A percentile compares a stretch with the other conserved stretches of the same genome.
Evolutionary conservation across 2,113 vertebrate genomes (phyloP).

Genomic region (Mesoclemmys tuberculata): DNA sequence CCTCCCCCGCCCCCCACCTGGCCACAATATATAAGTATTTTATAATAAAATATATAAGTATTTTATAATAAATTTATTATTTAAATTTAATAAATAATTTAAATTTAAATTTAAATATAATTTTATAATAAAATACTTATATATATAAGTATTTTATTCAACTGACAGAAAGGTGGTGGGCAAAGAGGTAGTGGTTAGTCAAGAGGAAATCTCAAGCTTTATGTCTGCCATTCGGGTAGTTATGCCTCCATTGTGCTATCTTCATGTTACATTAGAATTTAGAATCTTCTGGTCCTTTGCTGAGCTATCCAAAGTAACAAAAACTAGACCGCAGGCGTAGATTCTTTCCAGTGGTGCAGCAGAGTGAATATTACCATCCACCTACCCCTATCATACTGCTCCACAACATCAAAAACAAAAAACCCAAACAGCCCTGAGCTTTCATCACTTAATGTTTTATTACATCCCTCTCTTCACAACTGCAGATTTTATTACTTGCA

Average conservation of each 20-base stretch:
- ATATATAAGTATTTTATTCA: not conserved
- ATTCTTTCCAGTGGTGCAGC: rapidly evolving
- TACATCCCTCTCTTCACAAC: not conserved
- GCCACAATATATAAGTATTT: no score
- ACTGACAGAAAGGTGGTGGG: rapidly evolving
- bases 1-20: no score
- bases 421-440: rapidly evolving
- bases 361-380: not conserved
- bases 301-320: not conserved
- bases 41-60: no score
- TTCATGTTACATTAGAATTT: not conserved
- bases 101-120: no score
- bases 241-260: not conserved
- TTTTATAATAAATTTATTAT: no score
- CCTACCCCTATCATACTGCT: not conserved
- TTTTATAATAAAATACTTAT: no score
- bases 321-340: not conserved
- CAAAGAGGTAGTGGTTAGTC: not conserved
- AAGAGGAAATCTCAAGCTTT: not conserved
- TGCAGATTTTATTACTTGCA: not conserved
- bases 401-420: not conserved
- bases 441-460: not conserved
- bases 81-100: no score
- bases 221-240: not conserved
- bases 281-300: not conserved